These are phyloP conservation scores for Sardina pilchardus DNA, from an alignment of 2,113 vertebrate genomes.

Conservation along the genomic window DNA sequence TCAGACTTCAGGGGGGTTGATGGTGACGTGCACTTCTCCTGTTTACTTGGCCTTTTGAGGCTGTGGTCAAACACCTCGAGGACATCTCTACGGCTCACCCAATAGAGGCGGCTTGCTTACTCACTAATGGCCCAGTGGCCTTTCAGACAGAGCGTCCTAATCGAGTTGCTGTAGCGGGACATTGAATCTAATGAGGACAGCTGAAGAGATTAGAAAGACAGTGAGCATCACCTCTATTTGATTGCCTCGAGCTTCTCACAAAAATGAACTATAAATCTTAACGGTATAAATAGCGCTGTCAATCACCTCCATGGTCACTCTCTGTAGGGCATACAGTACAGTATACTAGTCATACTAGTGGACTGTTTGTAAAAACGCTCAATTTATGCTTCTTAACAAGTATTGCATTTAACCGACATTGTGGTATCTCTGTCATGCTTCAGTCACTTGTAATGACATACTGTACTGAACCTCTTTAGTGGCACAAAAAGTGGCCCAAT, in stretches of 20 bases:
- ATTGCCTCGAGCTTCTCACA: background rate
- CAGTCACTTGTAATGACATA: too few relatives aligned
- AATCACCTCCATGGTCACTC: too few relatives aligned
- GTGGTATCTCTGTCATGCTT: too few relatives aligned
- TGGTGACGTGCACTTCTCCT: background rate
- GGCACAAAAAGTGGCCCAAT: too few relatives aligned
- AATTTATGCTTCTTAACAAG: too few relatives aligned
- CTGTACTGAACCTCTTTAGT: too few relatives aligned
- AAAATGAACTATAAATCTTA: background rate
- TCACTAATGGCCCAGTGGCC: slow-evolving; percentile 60
- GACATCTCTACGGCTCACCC: slow-evolving; percentile 18
- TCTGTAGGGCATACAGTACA: too few relatives aligned
- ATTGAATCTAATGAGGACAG: slow-evolving; percentile 5
- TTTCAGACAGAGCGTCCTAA: slow-evolving; percentile 64
- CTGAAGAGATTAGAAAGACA: slow-evolving; percentile 41
- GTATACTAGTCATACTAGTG: too few relatives aligned
- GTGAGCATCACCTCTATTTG: slow-evolving; percentile 31
- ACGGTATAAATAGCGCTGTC: too few relatives aligned
- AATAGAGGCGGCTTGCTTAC: slow-evolving; percentile 18
- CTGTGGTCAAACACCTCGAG: slow-evolving; percentile 30
- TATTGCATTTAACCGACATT: too few relatives aligned
- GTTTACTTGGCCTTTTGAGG: background rate
- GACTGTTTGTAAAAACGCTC: too few relatives aligned
- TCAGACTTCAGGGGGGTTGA: too few relatives aligned
- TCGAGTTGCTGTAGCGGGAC: slow-evolving; percentile 47